Conservation (phyloP, 2,113 vertebrate genomes). For the Micromys minutus region DNA sequence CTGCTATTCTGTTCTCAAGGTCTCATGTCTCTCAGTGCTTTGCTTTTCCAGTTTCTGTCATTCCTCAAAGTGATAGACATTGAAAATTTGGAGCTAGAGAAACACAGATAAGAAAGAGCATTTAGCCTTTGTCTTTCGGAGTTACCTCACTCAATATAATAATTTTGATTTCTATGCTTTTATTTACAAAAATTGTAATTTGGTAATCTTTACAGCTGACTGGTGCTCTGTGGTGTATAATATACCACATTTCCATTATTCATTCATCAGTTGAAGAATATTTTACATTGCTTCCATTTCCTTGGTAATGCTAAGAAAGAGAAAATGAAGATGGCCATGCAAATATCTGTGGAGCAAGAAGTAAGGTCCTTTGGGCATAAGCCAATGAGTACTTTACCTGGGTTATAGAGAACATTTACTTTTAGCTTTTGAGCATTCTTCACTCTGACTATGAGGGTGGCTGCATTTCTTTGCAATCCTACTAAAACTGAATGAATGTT, state of each 20-base stretch:
- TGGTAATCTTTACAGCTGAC: background rate
- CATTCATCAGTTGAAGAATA: background rate
- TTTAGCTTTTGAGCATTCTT: background rate
- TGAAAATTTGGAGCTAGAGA: background rate
- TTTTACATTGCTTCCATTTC: background rate
- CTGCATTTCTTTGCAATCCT: background rate
- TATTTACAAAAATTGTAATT: background rate
- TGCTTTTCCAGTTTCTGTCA: background rate
- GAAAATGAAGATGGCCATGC: background rate
- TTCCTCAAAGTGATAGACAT: background rate
- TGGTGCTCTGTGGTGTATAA: background rate
- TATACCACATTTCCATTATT: background rate
- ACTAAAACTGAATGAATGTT: background rate
- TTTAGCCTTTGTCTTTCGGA: background rate
- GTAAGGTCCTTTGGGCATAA: background rate
- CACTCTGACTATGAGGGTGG: background rate
- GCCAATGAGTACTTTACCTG: background rate
- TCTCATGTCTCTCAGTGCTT: background rate
- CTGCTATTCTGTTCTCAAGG: background rate
- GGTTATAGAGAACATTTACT: background rate
- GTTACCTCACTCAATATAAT: background rate
- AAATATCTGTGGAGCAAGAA: background rate
- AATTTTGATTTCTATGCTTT: background rate
- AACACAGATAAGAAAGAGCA: background rate
- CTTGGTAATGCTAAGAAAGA: background rate